Evolutionary conservation across 2,888 invertebrate species (phyloP).

Genomic region (Hemistola chrysoprasaria): DNA sequence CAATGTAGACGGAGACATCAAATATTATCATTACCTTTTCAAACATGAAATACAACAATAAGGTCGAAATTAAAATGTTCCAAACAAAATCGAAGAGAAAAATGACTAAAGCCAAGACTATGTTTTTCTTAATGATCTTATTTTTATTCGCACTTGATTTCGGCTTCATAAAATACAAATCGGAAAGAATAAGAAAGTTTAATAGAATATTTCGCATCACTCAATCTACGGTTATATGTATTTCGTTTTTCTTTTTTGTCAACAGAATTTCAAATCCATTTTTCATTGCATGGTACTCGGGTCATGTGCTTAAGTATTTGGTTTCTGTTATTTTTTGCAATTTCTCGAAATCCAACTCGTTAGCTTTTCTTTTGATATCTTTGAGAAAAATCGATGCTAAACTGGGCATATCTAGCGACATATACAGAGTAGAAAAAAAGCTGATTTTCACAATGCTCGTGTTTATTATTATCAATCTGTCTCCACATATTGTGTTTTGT

Average conservation of each 20-base stretch:
- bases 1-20: too few relatives aligned
- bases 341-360: background rate
- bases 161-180: background rate
- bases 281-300: background rate
- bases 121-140: background rate
- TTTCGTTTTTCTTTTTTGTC: background rate
- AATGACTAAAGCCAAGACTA: background rate
- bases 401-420: background rate
- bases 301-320: background rate
- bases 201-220: background rate
- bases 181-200: background rate
- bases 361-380: background rate
- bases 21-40: too few relatives aligned
- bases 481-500: background rate
- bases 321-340: background rate
- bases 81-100: background rate
- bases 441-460: background rate
- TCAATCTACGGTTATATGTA: background rate
- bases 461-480: background rate
- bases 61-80: background rate
- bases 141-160: background rate
- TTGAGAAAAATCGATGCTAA: background rate
- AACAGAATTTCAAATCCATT: background rate
- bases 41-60: slow-evolving; percentile 2
- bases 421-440: background rate